Conservation (phyloP, 2,113 vertebrate species). For the Bothrops jararaca region DNA sequence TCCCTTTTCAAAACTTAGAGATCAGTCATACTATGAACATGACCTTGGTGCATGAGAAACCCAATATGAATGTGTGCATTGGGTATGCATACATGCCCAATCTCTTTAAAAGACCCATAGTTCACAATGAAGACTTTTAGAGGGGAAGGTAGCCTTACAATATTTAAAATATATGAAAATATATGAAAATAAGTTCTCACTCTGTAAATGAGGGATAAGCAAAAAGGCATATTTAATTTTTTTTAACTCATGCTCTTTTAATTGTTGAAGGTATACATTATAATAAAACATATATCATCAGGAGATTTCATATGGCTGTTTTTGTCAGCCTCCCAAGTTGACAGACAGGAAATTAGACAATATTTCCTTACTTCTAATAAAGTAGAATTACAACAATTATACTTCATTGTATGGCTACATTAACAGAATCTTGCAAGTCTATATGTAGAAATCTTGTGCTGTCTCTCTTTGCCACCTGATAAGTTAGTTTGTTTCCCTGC, state of each 20-base stretch:
- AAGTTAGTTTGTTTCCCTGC: not conserved
- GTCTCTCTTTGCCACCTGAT: not conserved
- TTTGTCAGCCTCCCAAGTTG: not conserved
- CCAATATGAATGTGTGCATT: not conserved
- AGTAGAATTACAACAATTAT: not conserved
- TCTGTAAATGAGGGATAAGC: not conserved
- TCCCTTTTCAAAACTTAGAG: not conserved
- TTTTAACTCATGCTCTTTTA: not conserved
- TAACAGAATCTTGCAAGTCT: not conserved
- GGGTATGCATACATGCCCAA: not conserved
- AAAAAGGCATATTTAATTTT: not conserved
- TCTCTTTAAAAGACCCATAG: not conserved
- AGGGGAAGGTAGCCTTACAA: not conserved
- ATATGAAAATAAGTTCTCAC: not conserved
- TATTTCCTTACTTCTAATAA: not conserved
- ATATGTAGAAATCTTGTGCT: not conserved
- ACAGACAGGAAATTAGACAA: not conserved
- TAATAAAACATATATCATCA: not conserved
- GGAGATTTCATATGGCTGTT: not conserved
- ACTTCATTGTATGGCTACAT: not conserved
- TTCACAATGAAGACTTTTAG: not conserved
- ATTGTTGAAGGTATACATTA: no score
- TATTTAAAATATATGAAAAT: not conserved
- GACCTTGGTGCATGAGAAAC: not conserved
- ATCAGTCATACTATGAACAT: not conserved